Evolutionary conservation across 2,113 vertebrate genomes (phyloP), one percentile per base, ranked within the genome.

Genomic region (Nothobranchius furzeri): DNA sequence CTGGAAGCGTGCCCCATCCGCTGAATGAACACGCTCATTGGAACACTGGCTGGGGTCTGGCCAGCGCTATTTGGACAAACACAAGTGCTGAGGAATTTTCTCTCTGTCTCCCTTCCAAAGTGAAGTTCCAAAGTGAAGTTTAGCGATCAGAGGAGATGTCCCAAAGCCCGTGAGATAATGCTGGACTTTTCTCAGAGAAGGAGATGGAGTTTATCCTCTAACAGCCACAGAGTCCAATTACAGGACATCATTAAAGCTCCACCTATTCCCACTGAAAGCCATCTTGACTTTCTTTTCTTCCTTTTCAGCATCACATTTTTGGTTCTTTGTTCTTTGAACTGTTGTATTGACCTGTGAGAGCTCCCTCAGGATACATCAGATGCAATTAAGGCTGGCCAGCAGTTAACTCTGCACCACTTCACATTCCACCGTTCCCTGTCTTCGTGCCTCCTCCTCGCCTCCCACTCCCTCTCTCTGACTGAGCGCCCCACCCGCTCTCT

Each of bases 61-160:
- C 87, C 77, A 76, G 79, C 74, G 53, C 76, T 85, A 77, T 87
- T 86, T 87, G 81, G 81, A 88, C 84, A 84, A 87, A 88, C 85
- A 87, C 64, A 79, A 87, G 75, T 76, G 68, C 73, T 58, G 62
- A 88, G 82, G 82, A 86, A 88, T 90, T 86, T 85, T 82, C 71
- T 78, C 79, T 81, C 55, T 62, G 47, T 68, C 64, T 66, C 66
- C 69, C 58, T 17, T 70, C 66, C 83, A 76, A 68, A 77, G 53
- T 36, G 42, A 68, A 77, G 68, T 76, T 71, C 45, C 83, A 76
- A 68, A 77, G 53, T 36, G 42, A 68, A 77, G 68, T 76, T 71
- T 45, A 59, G 54, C 40, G 79, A 77, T 54, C 60, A 50, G 62
- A 40, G 9, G 6, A 81, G 74, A 68, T 46, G 48, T 76, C 74